Evolutionary conservation across 2,888 invertebrate species (phyloP), one percentile per base, ranked within the genome.

Genomic region (Petrophora chlorosata): DNA sequence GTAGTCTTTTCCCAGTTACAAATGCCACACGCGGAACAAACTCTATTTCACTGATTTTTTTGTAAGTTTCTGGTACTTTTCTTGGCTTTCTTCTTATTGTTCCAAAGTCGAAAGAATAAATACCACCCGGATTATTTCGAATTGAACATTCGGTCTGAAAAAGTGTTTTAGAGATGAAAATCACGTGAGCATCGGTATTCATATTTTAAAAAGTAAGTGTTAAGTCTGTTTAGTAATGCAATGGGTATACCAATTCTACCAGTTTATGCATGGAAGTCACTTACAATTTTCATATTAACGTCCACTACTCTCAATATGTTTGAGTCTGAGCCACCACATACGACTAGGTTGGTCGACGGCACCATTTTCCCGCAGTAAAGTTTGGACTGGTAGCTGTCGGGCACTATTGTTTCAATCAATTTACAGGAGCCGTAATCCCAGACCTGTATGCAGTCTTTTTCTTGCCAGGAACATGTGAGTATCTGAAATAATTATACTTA

Each of bases 361-460:
- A 93, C 85, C 61, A 91, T 91, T 72, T 87, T 92, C 14, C 94
- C 94, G 63, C 92, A 92, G 67, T 93, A 94, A 10, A 94, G 80
- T 83, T 93, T 85, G 16, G 90, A 91, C 29, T 77, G 70, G 56
- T 83, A 67, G 59, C 35, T 68, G 64, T 94, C 93, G 0, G 93
- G 93, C 45, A 89, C 88, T 33, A 94, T 79, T 8, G 89, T 91
- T 53, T 89, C 86, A 29, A 94, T 91, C 39, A 93, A 76, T 76
- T 92, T 92, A 52, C 92, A 92, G n/a, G 92, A 91, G 5, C 90
- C 91, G 63, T 94, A 94, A 73, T 94, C 94, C 92, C 93, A 94
- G 14, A 93, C 58, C 72, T 94, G 93, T 50, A 94, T 82, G 28
- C 90, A 79, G 59, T 93, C 87, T 51, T 90, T 88, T 33, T 90